A percentile compares a stretch with the other conserved stretches of the same genome.
Conservation (phyloP, 2,797 vertebrate species). For the Gymnocypris eckloni region DNA sequence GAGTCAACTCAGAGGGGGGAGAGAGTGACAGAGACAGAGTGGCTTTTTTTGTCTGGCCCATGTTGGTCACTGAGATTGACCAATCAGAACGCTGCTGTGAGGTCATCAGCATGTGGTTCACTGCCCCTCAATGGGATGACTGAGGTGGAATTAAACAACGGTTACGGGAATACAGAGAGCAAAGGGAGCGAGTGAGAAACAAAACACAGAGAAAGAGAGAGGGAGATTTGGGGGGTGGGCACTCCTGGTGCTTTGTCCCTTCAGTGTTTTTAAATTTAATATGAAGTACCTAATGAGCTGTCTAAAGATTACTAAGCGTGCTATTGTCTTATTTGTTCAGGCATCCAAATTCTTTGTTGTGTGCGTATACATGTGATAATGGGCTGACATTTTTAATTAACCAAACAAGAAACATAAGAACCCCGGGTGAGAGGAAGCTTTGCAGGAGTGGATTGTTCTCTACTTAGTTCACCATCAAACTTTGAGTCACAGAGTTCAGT, state of each 20-base stretch:
- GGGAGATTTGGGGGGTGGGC: slow-evolving; percentile 37
- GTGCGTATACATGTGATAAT: slow-evolving; percentile 42
- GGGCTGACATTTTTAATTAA: slow-evolving; percentile 52
- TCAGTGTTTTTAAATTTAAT: slow-evolving; percentile 54
- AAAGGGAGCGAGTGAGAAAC: slow-evolving; percentile 48
- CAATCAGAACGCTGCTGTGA: slow-evolving; percentile 55
- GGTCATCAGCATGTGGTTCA: slow-evolving; percentile 59
- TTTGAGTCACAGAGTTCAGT: slow-evolving; percentile 13
- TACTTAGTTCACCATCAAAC: background rate
- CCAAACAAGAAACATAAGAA: background rate
- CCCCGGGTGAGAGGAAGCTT: background rate
- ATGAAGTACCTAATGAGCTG: slow-evolving; percentile 56
- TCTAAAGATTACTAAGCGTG: slow-evolving; percentile 47
- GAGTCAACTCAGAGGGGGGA: slow-evolving; percentile 31
- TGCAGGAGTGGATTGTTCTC: slow-evolving; percentile 28
- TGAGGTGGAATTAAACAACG: slow-evolving; percentile 67
- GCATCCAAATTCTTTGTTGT: slow-evolving; percentile 39
- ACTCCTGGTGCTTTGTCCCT: slow-evolving; percentile 44
- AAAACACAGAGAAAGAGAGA: slow-evolving; percentile 36
- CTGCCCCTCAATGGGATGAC: slow-evolving; percentile 59
- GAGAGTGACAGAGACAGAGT: slow-evolving; percentile 37
- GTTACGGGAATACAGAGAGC: slow-evolving; percentile 59
- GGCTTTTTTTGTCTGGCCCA: slow-evolving; percentile 48
- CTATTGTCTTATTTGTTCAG: slow-evolving; percentile 54
- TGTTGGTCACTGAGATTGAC: slow-evolving; percentile 45